Conservation (phyloP, 1,140 invertebrate species). For the Drosophila tristis region DNA sequence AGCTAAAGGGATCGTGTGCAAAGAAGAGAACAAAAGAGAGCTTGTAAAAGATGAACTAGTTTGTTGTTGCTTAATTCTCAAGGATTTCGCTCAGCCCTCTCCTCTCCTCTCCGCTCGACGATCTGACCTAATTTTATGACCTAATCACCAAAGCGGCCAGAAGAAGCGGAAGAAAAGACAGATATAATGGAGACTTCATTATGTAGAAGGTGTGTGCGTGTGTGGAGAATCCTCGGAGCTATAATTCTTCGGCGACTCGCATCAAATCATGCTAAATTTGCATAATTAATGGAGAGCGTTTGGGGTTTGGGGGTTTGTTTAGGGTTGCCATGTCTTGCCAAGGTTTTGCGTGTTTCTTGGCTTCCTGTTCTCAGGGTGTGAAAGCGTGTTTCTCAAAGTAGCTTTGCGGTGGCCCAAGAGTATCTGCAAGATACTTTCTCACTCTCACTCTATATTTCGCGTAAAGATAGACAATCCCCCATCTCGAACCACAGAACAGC, state of each 20-base stretch:
- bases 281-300: constrained; percentile 69
- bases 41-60: constrained; percentile 56
- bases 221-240: constrained; percentile 14
- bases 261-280: constrained; percentile 69
- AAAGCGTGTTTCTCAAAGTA: constrained; percentile 41
- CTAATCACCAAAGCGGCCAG: constrained; percentile 57
- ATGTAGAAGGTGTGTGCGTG: constrained; percentile 11
- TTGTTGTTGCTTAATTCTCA: constrained; percentile 45
- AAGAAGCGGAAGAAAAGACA: constrained; percentile 22
- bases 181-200: constrained; percentile 11
- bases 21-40: constrained; percentile 43
- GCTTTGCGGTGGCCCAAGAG: constrained; percentile 35
- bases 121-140: constrained; percentile 70
- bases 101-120: constrained; percentile 39
- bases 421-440: constrained; percentile 28
- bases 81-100: constrained; percentile 44
- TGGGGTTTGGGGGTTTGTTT: constrained; percentile 1
- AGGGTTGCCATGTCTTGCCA: constrained; percentile 23
- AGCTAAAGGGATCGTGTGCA: constrained; percentile 66
- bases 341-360: constrained; percentile 36
- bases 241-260: constrained; percentile 75
- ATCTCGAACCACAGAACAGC: constrained; percentile 4
- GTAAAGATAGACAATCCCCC: constrained; percentile 13
- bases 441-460: constrained; percentile 4
- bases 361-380: constrained; percentile 45